Evolutionary conservation across 2,113 vertebrate genomes (phyloP).

Genomic region (Otis tarda): DNA sequence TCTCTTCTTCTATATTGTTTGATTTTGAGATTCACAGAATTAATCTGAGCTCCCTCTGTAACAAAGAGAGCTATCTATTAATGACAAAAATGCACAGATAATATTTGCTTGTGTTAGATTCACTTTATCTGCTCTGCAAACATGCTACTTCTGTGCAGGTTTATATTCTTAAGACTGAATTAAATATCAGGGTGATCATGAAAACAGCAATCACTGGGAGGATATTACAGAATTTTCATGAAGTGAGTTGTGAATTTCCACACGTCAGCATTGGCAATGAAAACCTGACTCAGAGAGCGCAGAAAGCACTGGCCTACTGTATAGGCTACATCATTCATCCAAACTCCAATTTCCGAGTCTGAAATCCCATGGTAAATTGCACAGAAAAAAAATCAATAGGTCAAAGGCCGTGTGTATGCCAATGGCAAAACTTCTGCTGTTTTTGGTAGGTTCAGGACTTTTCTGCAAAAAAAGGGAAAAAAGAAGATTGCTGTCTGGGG

Average conservation of each 20-base stretch:
- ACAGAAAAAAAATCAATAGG: not conserved
- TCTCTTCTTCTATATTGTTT: not conserved
- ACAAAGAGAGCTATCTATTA: not conserved
- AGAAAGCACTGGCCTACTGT: not conserved
- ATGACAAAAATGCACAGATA: not conserved
- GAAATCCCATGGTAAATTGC: not conserved
- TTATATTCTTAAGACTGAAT: not conserved
- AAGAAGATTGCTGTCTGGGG: not conserved
- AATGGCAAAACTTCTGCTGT: not conserved
- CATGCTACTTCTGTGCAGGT: not conserved
- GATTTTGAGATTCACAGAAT: constrained; percentile 10
- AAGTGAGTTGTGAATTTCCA: not conserved
- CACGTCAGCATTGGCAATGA: not conserved
- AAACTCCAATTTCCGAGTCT: not conserved
- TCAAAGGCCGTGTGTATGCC: not conserved
- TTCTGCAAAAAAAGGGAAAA: not conserved
- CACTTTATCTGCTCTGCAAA: not conserved
- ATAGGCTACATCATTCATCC: not conserved
- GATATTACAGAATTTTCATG: not conserved
- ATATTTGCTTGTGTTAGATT: constrained; percentile 8
- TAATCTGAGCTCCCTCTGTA: not conserved
- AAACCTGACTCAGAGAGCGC: not conserved
- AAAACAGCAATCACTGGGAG: not conserved
- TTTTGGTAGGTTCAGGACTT: not conserved
- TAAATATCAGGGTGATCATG: not conserved